Evolutionary conservation across 2,888 invertebrate species (phyloP), one percentile per base, ranked within the genome.

Genomic region (Pandemis heparana): DNA sequence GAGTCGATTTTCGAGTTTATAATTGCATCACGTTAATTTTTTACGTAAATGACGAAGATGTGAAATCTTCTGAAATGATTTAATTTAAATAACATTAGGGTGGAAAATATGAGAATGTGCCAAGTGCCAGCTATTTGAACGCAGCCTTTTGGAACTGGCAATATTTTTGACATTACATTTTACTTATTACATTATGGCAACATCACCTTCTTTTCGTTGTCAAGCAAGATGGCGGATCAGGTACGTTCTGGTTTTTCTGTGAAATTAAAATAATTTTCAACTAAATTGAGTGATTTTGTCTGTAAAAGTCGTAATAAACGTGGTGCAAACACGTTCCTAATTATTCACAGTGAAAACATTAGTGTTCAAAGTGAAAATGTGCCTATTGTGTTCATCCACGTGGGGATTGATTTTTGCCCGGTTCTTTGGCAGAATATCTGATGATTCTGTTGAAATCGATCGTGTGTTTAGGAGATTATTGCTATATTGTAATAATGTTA

Each of bases 191-290:
- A 43, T 41, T 51, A 65, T 74, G 65, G 70, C 74, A 70, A 74
- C 78, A 82, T 56, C 65, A 71, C 61, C 75, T 89, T 92, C 95
- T 95, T 95, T 95, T 93, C 92, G 85, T 91, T 92, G 84, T 92
- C 92, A 91, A 95, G 92, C 96, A 97, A 96, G 90, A 97, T 97
- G 97, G 97, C 97, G 94, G 97, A 97, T 92, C 97, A 97, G 96
- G 97, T 97, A 96, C 88, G 96, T 95, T 84, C 84, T 81, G 83
- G 85, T 79, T 85, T 88, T 85, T 76, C 76, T 63, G 43, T 65
- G 79, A 81, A 87, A 87, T 79, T 84, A 80, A 75, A 80, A 70
- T 7, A 78, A 79, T 80, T 80, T 76, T 43, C 59, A 1, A 5
- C 67, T 73, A 70, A 75, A 78, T 75, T n/a, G 38, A 4, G 1